phyloP scores from a whole-genome alignment of 2,113 vertebrate genomes.

The Mormyrus iriodes region DNA sequence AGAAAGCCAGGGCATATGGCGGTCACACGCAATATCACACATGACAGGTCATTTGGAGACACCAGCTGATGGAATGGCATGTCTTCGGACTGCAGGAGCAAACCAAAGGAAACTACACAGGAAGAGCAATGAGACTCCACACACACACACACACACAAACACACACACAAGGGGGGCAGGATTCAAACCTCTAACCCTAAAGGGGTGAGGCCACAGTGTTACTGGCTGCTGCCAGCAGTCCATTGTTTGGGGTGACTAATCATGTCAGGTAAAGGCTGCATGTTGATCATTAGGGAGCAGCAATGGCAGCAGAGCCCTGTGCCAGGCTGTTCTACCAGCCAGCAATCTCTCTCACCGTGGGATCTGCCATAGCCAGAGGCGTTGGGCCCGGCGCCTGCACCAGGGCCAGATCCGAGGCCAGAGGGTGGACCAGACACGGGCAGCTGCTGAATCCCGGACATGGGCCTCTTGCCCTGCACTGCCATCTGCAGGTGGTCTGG shows the following conservation, averaged over 20 bases:
- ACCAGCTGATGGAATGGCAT: background rate
- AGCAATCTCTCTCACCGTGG: slow-evolving; percentile 66
- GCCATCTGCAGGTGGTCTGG: slow-evolving; percentile 89
- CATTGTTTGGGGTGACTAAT: background rate
- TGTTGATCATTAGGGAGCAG: background rate
- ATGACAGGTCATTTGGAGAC: background rate
- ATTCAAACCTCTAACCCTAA: background rate
- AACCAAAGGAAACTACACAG: background rate
- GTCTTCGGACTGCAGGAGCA: background rate
- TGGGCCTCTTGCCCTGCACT: slow-evolving; percentile 81
- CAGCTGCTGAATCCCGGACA: slow-evolving; percentile 77
- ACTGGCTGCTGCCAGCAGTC: background rate
- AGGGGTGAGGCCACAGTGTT: background rate
- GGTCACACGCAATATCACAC: background rate
- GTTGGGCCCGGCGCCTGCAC: slow-evolving; percentile 61
- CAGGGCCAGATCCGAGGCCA: slow-evolving; percentile 63
- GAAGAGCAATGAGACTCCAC: background rate
- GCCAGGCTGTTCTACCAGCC: background rate
- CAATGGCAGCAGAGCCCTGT: background rate
- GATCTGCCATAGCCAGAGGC: slow-evolving; percentile 73
- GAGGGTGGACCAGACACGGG: slow-evolving; percentile 73
- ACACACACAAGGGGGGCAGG: background rate
- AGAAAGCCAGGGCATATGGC: background rate
- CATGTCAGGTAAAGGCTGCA: background rate
- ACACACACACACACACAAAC: background rate